A percentile compares a stretch with the other conserved stretches of the same genome.
These are phyloP conservation scores for Pristionchus maxplancki DNA, from an alignment of 2,888 invertebrate genomes.

Conservation along the genomic window DNA sequence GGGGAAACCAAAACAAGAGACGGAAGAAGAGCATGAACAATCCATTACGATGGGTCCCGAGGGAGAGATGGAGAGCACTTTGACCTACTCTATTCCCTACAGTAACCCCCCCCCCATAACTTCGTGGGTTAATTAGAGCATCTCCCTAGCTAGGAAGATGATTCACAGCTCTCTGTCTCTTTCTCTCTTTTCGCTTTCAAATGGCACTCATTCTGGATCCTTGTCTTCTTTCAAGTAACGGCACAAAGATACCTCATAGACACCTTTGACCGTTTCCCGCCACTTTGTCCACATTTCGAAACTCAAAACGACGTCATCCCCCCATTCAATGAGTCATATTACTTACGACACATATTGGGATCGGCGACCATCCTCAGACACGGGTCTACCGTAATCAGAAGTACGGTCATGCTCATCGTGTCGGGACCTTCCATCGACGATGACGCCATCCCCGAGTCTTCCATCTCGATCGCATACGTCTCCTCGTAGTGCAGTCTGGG, in stretches of 20 bases:
- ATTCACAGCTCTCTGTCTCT: not conserved
- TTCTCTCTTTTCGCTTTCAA: not conserved
- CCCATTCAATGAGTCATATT: not conserved
- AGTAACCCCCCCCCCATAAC: not conserved
- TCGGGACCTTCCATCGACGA: not conserved
- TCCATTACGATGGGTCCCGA: conserved; percentile 11
- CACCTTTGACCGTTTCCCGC: not conserved
- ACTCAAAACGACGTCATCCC: not conserved
- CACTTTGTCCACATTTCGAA: not conserved
- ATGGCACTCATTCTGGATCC: conserved; percentile 16
- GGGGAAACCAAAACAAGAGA: conserved; percentile 44
- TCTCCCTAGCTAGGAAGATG: not conserved
- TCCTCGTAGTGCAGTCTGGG: conserved; percentile 33
- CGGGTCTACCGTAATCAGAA: conserved; percentile 30
- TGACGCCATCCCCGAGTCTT: not conserved
- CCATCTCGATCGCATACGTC: conserved; percentile 37
- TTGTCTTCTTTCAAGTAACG: not conserved
- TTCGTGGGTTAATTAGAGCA: not conserved
- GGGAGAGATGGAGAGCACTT: not conserved
- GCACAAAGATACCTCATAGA: conserved; percentile 12
- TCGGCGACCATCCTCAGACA: conserved; percentile 38
- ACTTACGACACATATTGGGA: conserved; percentile 48
- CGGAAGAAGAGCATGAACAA: conserved; percentile 43
- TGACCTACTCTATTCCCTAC: not conserved
- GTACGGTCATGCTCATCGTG: not conserved